A percentile compares a stretch with the other conserved stretches of the same genome.
Conservation (phyloP, 2,113 vertebrate genomes). For the Tor tambroides region DNA sequence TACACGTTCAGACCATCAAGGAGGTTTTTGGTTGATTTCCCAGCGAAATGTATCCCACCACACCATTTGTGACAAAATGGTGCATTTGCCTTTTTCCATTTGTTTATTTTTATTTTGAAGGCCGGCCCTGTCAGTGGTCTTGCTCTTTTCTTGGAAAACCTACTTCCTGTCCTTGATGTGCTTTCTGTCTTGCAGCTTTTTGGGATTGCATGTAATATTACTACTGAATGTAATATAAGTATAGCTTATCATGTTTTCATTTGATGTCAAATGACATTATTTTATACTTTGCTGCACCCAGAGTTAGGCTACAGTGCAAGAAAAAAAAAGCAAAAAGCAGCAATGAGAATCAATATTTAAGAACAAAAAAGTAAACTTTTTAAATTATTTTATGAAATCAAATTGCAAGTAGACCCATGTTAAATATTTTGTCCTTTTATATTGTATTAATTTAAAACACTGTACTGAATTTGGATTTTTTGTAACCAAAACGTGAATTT, state of each 20-base stretch:
- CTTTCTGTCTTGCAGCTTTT: constrained; percentile 70
- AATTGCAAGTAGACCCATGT: too few species aligned
- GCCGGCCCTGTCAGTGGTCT: constrained; percentile 25
- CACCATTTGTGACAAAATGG: constrained; percentile 15
- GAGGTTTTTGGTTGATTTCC: constrained; percentile 50
- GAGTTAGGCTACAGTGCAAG: neutral
- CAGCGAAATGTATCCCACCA: constrained; percentile 32
- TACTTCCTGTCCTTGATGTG: constrained; percentile 24
- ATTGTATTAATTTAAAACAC: too few species aligned
- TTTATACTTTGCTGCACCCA: neutral
- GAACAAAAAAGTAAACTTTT: neutral
- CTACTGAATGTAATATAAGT: neutral
- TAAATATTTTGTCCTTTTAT: too few species aligned
- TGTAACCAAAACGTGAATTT: too few species aligned
- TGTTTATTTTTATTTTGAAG: constrained; percentile 48
- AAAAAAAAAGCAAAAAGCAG: neutral
- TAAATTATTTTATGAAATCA: neutral
- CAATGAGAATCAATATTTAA: neutral
- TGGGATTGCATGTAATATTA: neutral
- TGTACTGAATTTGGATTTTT: too few species aligned
- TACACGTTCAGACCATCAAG: constrained; percentile 42
- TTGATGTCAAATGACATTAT: neutral
- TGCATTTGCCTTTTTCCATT: constrained; percentile 34
- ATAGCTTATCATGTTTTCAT: neutral
- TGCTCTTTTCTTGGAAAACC: constrained; percentile 23